Evolutionary conservation across 2,797 vertebrate genomes (phyloP).

Genomic region (Clamator glandarius): DNA sequence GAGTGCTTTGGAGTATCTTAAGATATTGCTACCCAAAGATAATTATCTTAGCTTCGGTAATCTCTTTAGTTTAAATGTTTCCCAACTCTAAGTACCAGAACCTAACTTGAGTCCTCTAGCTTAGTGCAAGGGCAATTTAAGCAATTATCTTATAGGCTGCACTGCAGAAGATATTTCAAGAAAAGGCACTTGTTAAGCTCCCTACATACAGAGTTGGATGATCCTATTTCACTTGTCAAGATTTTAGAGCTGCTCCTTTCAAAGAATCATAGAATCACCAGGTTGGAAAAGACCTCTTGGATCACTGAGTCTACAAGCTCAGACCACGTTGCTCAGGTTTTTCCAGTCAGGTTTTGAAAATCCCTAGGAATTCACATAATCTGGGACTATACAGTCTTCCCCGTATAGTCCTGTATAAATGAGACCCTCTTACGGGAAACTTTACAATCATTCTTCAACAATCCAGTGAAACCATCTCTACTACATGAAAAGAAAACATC

Average conservation of each 20-base stretch:
- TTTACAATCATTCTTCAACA: not conserved
- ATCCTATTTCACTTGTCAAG: not conserved
- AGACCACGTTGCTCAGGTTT: not conserved
- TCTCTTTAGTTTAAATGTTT: not conserved
- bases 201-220: not conserved
- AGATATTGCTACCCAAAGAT: not conserved
- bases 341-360: not conserved
- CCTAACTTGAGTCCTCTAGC: not conserved
- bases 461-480: not conserved
- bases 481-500: not conserved
- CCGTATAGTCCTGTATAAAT: no score
- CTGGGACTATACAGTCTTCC: not conserved
- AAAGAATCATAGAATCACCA: no score
- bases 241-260: not conserved
- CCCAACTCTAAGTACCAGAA: not conserved
- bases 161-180: not conserved
- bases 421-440: not conserved
- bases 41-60: not conserved
- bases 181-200: not conserved
- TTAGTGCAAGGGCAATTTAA: not conserved
- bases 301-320: not conserved
- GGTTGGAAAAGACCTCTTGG: no score
- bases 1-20: not conserved
- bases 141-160: not conserved
- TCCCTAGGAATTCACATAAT: not conserved